phyloP scores from a whole-genome alignment of 2,888 invertebrate genomes.

The Dolichopus griseipennis region DNA sequence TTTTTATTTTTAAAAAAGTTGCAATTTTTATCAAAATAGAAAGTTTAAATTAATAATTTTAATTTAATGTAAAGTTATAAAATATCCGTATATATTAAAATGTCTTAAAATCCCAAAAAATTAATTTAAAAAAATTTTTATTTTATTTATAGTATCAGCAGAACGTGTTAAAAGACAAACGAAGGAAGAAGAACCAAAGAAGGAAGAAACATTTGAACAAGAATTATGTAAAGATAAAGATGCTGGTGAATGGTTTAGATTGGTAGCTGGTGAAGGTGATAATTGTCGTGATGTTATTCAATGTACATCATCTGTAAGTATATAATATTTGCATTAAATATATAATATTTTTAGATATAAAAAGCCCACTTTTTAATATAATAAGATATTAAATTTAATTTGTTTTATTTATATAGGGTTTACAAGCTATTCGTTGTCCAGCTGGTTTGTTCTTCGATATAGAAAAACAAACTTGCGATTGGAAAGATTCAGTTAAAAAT shows the following conservation, averaged over 20 bases:
- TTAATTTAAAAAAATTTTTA: constrained; percentile 11
- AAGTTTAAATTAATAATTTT: too few relatives aligned
- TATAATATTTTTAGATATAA: background rate
- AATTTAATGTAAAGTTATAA: too few relatives aligned
- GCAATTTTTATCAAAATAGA: too few relatives aligned
- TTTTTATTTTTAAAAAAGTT: too few relatives aligned
- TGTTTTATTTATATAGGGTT: constrained; percentile 51
- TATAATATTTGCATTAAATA: constrained; percentile 9
- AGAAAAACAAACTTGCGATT: constrained; percentile 90
- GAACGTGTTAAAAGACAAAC: constrained; percentile 60
- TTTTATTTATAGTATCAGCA: constrained; percentile 41
- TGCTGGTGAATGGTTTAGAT: constrained; percentile 90
- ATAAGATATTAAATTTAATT: background rate
- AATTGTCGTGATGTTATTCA: constrained; percentile 92
- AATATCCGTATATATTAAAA: too few relatives aligned
- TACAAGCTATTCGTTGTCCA: constrained; percentile 87
- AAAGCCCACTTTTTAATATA: too few relatives aligned
- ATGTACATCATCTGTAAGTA: constrained; percentile 81
- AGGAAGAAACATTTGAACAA: constrained; percentile 78
- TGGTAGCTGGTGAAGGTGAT: constrained; percentile 81
- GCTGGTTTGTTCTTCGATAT: constrained; percentile 89
- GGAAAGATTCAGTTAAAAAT: constrained; percentile 89
- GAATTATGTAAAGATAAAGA: constrained; percentile 91
- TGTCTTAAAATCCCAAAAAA: background rate
- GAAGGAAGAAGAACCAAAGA: constrained; percentile 68